phyloP scores from a whole-genome alignment of 2,888 invertebrate species.

The Drosophila borealis region DNA sequence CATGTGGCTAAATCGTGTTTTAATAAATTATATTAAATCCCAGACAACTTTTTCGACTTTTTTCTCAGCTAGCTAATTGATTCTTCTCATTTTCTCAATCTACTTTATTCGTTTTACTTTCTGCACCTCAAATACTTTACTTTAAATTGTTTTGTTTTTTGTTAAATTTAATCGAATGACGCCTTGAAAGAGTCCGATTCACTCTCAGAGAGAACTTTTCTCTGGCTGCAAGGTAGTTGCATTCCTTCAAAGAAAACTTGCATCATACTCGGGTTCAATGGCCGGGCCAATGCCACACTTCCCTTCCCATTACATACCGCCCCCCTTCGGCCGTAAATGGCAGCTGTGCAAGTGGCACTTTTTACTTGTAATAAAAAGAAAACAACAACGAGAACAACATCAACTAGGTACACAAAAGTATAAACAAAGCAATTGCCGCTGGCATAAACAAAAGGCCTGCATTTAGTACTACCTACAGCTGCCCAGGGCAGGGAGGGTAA shows the following conservation, averaged over 20 bases:
- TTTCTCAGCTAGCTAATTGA: not conserved
- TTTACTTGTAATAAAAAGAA: slow-evolving; percentile 69
- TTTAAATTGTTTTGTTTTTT: not conserved
- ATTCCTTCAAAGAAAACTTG: slow-evolving; percentile 18
- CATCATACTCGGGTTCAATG: slow-evolving; percentile 49
- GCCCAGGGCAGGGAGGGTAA: not conserved
- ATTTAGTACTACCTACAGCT: slow-evolving; percentile 39
- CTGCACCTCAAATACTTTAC: not conserved
- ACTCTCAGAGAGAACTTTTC: not conserved
- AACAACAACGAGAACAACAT: slow-evolving; percentile 32
- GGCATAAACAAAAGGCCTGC: slow-evolving; percentile 62
- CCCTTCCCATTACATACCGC: not conserved
- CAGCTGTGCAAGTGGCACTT: slow-evolving; percentile 66
- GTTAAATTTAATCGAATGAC: slow-evolving; percentile 2
- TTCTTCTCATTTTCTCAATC: not conserved
- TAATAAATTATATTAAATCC: not conserved
- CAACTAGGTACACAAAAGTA: slow-evolving; percentile 35
- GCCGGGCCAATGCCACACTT: slow-evolving; percentile 50
- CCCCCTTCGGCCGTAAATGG: not conserved
- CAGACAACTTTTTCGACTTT: not conserved
- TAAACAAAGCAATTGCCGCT: slow-evolving; percentile 66
- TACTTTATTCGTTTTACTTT: not conserved
- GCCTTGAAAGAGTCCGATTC: slow-evolving; percentile 52
- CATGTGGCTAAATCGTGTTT: no score
- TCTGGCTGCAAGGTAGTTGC: slow-evolving; percentile 8